Conservation (phyloP, 2,113 vertebrate species). For the Hippocampus abdominalis region DNA sequence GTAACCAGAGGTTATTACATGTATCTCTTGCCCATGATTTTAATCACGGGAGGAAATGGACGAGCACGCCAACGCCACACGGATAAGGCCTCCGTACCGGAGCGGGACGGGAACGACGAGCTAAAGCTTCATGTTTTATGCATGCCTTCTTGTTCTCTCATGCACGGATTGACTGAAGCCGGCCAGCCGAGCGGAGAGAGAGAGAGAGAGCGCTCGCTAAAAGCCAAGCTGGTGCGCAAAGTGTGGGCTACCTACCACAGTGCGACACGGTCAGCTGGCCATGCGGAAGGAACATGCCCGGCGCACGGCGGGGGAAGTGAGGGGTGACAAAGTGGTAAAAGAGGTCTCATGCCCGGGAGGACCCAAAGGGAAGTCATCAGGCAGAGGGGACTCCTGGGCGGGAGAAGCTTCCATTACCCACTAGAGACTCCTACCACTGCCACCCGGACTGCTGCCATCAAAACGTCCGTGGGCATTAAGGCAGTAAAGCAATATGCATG, state of each 20-base stretch:
- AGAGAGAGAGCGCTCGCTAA: neutral
- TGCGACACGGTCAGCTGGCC: neutral
- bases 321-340: conserved; percentile 2
- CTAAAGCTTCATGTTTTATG: conserved; percentile 1
- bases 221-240: neutral
- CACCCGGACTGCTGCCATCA: neutral
- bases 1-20: neutral
- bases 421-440: too few species aligned
- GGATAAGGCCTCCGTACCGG: neutral
- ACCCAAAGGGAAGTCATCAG: neutral
- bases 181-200: neutral
- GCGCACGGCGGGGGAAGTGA: neutral
- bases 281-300: neutral
- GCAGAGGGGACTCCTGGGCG: neutral
- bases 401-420: neutral
- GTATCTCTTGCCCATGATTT: neutral
- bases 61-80: neutral
- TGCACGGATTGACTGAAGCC: neutral
- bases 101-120: neutral
- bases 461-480: neutral
- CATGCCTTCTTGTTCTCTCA: neutral
- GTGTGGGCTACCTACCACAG: neutral
- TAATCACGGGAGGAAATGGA: neutral
- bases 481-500: neutral
- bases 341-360: conserved; percentile 1